Evolutionary conservation across 2,888 invertebrate genomes (phyloP).

Genomic region (Camptogramma bilineatum): DNA sequence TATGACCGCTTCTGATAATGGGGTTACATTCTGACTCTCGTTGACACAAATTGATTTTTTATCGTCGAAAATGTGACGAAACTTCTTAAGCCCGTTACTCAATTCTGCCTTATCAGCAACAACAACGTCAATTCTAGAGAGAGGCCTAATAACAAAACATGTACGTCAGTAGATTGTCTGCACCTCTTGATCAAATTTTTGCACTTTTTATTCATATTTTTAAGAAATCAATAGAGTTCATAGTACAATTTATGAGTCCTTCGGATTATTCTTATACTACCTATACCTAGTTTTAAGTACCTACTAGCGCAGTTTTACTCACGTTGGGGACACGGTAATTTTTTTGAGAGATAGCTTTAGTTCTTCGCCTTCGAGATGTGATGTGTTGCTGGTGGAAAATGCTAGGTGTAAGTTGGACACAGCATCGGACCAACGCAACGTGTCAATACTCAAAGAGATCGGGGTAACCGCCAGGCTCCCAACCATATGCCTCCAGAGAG

Average conservation of each 20-base stretch:
- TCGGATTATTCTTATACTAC: slow-evolving; percentile 8
- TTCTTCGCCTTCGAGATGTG: too few relatives aligned
- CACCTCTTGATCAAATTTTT: too few relatives aligned
- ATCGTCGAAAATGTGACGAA: slow-evolving; percentile 71
- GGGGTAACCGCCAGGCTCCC: too few relatives aligned
- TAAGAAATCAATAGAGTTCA: slow-evolving; percentile 5
- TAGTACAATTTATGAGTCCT: slow-evolving; percentile 13
- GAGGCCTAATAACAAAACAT: slow-evolving; percentile 44
- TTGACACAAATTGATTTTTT: slow-evolving; percentile 82
- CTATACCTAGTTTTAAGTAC: not conserved
- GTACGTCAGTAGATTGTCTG: too few relatives aligned
- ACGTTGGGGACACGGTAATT: too few relatives aligned
- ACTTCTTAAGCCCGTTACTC: slow-evolving; percentile 66
- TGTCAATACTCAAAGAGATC: too few relatives aligned
- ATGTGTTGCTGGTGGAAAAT: too few relatives aligned
- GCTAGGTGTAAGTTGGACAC: too few relatives aligned
- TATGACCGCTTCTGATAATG: slow-evolving; percentile 53
- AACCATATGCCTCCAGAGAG: too few relatives aligned
- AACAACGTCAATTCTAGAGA: slow-evolving; percentile 67
- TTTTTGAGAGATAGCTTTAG: too few relatives aligned
- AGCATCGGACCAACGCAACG: too few relatives aligned
- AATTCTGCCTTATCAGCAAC: slow-evolving; percentile 68
- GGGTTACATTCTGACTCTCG: slow-evolving; percentile 61
- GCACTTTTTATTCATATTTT: too few relatives aligned
- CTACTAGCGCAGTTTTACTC: not conserved